Percentiles rank a stretch among this genome's conserved stretches.
phyloP scores from a whole-genome alignment of 1,140 invertebrate species.

The Dreissena rostriformis region DNA sequence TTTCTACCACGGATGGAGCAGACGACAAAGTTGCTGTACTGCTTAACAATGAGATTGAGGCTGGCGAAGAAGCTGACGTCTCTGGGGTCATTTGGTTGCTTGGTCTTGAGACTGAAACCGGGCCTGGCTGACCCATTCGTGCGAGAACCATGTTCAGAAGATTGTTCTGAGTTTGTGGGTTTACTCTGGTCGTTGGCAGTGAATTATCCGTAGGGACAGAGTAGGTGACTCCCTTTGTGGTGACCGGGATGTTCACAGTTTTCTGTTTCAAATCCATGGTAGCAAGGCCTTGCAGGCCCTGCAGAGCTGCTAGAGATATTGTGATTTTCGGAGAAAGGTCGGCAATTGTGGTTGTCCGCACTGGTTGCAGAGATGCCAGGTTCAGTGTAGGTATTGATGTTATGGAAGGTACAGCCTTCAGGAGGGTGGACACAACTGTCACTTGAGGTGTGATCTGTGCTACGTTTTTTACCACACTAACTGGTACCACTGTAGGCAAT shows the following conservation, averaged over 20 bases:
- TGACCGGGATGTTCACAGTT: background rate
- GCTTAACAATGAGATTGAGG: too few relatives aligned
- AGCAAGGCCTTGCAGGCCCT: background rate
- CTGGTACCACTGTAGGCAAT: background rate
- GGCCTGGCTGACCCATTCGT: slow-evolving; percentile 1
- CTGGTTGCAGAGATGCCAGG: background rate
- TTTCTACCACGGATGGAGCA: too few relatives aligned
- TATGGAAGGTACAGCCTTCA: background rate
- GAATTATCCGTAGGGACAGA: background rate
- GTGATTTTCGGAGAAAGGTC: background rate
- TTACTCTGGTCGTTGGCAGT: background rate
- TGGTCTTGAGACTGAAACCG: too few relatives aligned
- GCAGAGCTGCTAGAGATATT: background rate
- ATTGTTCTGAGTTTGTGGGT: background rate
- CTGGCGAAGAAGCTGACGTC: too few relatives aligned
- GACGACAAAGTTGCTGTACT: too few relatives aligned
- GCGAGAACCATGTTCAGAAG: slow-evolving; percentile 9
- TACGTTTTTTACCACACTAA: background rate
- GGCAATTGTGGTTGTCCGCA: background rate
- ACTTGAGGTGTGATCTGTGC: background rate
- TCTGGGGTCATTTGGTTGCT: too few relatives aligned
- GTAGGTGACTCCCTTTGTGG: background rate
- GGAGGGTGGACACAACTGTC: background rate
- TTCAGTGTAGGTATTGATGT: background rate
- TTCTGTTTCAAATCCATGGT: background rate